phyloP scores from a whole-genome alignment of 2,797 vertebrate species.

The Emys orbicularis region DNA sequence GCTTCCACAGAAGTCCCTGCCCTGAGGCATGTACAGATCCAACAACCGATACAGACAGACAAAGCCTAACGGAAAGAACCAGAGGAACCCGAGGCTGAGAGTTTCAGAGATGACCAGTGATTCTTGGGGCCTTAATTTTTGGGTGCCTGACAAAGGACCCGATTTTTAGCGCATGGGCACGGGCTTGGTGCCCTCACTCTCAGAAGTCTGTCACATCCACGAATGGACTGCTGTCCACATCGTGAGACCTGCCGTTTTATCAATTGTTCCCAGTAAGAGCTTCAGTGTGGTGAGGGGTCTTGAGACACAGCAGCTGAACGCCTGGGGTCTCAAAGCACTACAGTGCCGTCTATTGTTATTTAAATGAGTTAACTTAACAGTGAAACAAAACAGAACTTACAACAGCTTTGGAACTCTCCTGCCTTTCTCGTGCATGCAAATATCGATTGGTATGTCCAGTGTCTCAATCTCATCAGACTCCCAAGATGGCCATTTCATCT shows the following conservation, averaged over 20 bases:
- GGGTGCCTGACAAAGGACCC: accelerated
- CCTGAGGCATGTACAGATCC: background rate
- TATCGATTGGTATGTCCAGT: background rate
- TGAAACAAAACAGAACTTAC: background rate
- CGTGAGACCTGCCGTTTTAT: background rate
- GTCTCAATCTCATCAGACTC: background rate
- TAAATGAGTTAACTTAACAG: background rate
- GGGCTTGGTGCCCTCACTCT: background rate
- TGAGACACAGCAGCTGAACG: background rate
- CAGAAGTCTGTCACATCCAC: background rate
- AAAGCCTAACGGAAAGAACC: accelerated
- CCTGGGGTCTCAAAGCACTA: background rate
- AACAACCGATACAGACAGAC: accelerated
- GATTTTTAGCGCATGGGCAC: background rate
- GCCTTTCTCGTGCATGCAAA: background rate
- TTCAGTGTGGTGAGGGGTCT: background rate
- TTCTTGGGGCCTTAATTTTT: background rate
- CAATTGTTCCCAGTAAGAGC: background rate
- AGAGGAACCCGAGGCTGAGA: too few relatives aligned
- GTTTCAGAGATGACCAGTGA: accelerated
- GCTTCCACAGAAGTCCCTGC: background rate
- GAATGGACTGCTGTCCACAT: background rate
- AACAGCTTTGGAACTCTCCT: background rate
- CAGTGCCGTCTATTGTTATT: background rate
- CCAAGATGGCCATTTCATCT: background rate